Conservation (phyloP, 2,888 invertebrate genomes). For the Philhelius pedissequus region DNA sequence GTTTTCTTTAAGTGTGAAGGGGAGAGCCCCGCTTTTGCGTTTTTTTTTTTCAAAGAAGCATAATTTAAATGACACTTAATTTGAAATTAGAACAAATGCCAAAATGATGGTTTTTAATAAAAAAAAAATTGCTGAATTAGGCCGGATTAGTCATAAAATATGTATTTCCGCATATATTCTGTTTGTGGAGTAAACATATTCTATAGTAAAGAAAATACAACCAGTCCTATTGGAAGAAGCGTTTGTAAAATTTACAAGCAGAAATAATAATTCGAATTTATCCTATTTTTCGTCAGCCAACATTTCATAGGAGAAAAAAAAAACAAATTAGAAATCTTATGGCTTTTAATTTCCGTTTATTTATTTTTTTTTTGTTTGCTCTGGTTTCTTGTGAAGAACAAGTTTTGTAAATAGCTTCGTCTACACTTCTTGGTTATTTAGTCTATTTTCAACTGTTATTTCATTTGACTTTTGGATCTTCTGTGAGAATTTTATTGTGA, state of each 20-base stretch:
- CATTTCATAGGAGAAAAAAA: background rate
- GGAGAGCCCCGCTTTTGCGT: too few species aligned
- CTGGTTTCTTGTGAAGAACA: background rate
- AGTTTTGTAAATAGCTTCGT: background rate
- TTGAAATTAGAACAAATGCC: background rate
- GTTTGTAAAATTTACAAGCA: too few species aligned
- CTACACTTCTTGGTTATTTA: background rate
- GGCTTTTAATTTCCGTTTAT: constrained; percentile 18
- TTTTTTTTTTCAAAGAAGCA: background rate
- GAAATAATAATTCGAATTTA: too few species aligned
- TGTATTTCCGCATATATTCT: background rate
- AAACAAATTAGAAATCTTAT: background rate
- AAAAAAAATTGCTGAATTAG: background rate
- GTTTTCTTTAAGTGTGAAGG: background rate
- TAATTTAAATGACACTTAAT: constrained; percentile 15
- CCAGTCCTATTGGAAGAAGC: too few species aligned
- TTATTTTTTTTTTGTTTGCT: background rate
- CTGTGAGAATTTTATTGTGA: background rate
- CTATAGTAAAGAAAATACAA: too few species aligned
- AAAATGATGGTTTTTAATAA: background rate
- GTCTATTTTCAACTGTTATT: background rate
- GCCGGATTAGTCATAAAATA: constrained; percentile 6
- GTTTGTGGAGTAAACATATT: background rate
- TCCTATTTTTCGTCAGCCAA: too few species aligned
- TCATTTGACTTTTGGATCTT: background rate